Evolutionary conservation across 2,113 vertebrate genomes (phyloP), one percentile per base, ranked within the genome.

Genomic region (Phaethornis superciliosus): DNA sequence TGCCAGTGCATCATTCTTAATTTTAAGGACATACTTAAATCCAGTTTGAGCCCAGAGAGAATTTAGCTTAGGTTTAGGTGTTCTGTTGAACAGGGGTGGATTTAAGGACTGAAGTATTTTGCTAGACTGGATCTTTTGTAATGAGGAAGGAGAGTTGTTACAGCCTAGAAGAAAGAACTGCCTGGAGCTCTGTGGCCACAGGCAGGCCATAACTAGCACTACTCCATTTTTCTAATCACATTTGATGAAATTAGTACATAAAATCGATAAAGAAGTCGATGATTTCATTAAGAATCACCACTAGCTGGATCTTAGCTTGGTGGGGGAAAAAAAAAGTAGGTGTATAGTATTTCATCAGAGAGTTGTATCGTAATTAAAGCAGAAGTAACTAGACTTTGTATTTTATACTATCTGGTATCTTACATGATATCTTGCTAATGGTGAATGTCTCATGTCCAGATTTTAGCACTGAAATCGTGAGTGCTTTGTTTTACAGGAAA

Each of bases 91-190:
- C 63, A 63, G 46, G 54, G 59, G 37, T 80, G 63, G 89, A 95
- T 92, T 96, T 95, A 93, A 89, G 68, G 85, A 96, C 83, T 81
- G 72, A 84, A 95, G 56, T 83, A 60, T 95, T 95, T 93, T 85
- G 85, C 64, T 94, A 64, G 76, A 90, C 77, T 80, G 47, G 58
- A 54, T 85, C 80, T 88, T 88, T 71, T 54, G 49, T 93, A 93
- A 83, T 78, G 82, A 95, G 62, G 28, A 88, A 72, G 74, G 54
- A 90, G n/a, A 62, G 19, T 63, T 81, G 63, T 47, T 79, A 85
- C 42, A 46, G 37, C 58, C 74, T 79, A 49, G 51, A 74, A 74
- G 49, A 93, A 91, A 42, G 47, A 88, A 63, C 32, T 90, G 49
- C 69, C 88, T 87, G 40, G 33, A 68, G 75, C 33, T 89, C 71